A percentile compares a stretch with the other conserved stretches of the same genome.
phyloP scores from a whole-genome alignment of 2,888 invertebrate species.

The Apomyelois bistriatella region DNA sequence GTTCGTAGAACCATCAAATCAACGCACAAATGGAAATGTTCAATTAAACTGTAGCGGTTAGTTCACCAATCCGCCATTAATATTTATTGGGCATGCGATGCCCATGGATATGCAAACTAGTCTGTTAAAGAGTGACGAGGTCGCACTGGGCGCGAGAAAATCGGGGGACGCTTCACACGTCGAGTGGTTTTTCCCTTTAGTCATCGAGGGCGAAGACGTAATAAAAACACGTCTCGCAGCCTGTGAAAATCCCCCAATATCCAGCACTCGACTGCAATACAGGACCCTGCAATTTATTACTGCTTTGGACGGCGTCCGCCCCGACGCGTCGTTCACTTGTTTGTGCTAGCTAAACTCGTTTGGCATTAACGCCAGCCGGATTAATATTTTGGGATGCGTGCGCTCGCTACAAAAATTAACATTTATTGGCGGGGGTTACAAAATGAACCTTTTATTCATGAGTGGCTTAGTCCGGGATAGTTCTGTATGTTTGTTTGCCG shows the following conservation, averaged over 20 bases:
- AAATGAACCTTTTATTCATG: conserved; percentile 76
- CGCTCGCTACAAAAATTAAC: conserved; percentile 76
- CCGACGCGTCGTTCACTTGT: conserved; percentile 57
- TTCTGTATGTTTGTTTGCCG: conserved; percentile 72
- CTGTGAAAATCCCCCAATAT: conserved; percentile 25
- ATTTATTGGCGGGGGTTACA: conserved; percentile 74
- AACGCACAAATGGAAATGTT: conserved; percentile 6
- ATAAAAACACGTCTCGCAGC: conserved; percentile 53
- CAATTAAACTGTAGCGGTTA: conserved; percentile 19
- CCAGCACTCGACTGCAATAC: conserved; percentile 41
- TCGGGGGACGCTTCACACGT: conserved; percentile 34
- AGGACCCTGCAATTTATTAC: conserved; percentile 72
- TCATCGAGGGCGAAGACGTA: conserved; percentile 54
- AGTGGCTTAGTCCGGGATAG: conserved; percentile 74
- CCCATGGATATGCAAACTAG: conserved; percentile 37
- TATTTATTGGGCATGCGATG: conserved; percentile 28
- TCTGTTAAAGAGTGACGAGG: conserved; percentile 19
- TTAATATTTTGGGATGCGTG: conserved; percentile 77
- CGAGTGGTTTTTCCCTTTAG: conserved; percentile 65
- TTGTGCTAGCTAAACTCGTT: conserved; percentile 72
- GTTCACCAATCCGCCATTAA: conserved; percentile 33
- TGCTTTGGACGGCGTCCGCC: conserved; percentile 37
- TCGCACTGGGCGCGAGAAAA: conserved; percentile 34
- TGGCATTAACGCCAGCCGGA: conserved; percentile 75
- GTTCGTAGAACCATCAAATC: not conserved